Percentiles rank a stretch among this genome's conserved stretches.
Conservation (phyloP, 2,888 invertebrate genomes). For the Ligdia adustata region DNA sequence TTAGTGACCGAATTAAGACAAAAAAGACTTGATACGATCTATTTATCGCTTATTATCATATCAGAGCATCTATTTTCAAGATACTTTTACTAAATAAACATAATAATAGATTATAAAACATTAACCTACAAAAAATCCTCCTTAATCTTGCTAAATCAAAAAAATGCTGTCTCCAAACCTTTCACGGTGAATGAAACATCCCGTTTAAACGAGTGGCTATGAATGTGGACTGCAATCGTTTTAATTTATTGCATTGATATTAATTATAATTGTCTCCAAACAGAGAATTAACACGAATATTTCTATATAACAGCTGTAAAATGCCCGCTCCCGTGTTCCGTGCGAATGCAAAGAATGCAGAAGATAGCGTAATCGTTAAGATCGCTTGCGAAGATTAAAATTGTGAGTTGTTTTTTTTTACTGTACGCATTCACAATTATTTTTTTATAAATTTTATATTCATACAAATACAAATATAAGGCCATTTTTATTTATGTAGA, state of each 20-base stretch:
- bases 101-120: too few relatives aligned
- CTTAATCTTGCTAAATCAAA: slow-evolving; percentile 2
- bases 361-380: neutral
- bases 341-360: slow-evolving; percentile 2
- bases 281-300: slow-evolving; percentile 16
- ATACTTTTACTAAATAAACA: too few relatives aligned
- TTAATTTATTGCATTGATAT: slow-evolving; percentile 22
- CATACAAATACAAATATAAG: too few relatives aligned
- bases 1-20: too few relatives aligned
- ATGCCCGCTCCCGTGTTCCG: slow-evolving; percentile 11
- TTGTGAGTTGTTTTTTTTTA: too few relatives aligned
- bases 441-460: too few relatives aligned
- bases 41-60: too few relatives aligned
- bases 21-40: too few relatives aligned
- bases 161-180: slow-evolving; percentile 7
- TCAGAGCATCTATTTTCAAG: too few relatives aligned
- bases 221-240: slow-evolving; percentile 15
- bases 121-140: slow-evolving; percentile 15
- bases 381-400: slow-evolving; percentile 1
- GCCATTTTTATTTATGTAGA: too few relatives aligned
- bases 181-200: slow-evolving; percentile 27
- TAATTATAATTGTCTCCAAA: slow-evolving; percentile 22
- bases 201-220: slow-evolving; percentile 36
- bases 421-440: too few relatives aligned
- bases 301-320: slow-evolving; percentile 15